Evolutionary conservation across 2,113 vertebrate species (phyloP), one percentile per base, ranked within the genome.

Genomic region (Anser brachyrhynchus): DNA sequence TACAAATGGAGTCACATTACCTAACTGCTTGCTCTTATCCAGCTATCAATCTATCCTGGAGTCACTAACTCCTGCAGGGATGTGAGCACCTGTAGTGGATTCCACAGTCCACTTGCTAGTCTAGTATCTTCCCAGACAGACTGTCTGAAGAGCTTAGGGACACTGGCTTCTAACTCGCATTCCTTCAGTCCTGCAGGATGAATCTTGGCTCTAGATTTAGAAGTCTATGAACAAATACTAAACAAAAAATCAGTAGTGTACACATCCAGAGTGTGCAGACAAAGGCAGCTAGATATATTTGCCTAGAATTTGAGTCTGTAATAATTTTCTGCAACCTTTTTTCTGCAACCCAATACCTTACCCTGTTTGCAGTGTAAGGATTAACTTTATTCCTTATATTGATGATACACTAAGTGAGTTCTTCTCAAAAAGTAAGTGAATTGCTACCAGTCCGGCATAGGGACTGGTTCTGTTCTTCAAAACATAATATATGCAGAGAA

Each of bases 61-160:
- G 33, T 29, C 23, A 28, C 19, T 41, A 5, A 52, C 20, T 58
- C 10, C 23, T 6, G 3, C 25, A 64, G 83, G 69, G 31, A 59
- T 26, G 13, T 43, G n/a, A 80, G 17, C 9, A 74, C 16, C 16
- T 67, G 13, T 6, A 55, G 4, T 26, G 29, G 43, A n/a, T 13
- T 29, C 20, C 0, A 0, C 14, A n/a, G 28, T 46, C 17, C 7
- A 4, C 46, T 49, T 77, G 22, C 54, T 54, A 84, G 10, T 64
- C 43, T 10, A 31, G 9, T 87, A 10, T n/a, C 9, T 77, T 3
- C 55, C 6, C 14, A 41, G 44, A 21, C 0, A 2, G 39, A 51
- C 6, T 41, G 1, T 51, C 14, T 39, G 49, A 71, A 52, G 52
- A 43, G 6, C 15, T 35, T 76, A 55, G 9, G 22, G 22, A 41